These are phyloP conservation scores for Platycheirus rosarum DNA, from an alignment of 2,888 invertebrate genomes.

Conservation along the genomic window DNA sequence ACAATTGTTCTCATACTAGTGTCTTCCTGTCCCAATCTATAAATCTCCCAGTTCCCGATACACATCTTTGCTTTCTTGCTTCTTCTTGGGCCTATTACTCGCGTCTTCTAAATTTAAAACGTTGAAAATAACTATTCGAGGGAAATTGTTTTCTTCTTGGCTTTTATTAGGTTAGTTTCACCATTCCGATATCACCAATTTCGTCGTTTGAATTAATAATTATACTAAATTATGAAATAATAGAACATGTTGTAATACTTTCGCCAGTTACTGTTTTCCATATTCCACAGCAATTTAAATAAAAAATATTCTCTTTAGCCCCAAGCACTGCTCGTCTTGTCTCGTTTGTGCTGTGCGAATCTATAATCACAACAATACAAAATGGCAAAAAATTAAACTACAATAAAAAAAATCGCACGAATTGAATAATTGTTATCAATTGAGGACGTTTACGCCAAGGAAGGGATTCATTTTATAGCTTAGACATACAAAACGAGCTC, in stretches of 20 bases:
- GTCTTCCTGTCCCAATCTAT: too few species aligned
- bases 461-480: slow-evolving; percentile 10
- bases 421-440: slow-evolving; percentile 68
- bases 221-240: background rate
- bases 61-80: too few species aligned
- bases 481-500: slow-evolving; percentile 12
- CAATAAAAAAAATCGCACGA: slow-evolving; percentile 26
- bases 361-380: slow-evolving; percentile 16
- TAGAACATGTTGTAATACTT: background rate
- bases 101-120: too few species aligned
- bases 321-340: background rate
- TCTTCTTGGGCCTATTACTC: too few species aligned
- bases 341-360: background rate
- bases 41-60: too few species aligned
- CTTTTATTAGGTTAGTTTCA: too few species aligned
- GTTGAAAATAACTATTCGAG: too few species aligned
- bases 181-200: too few species aligned
- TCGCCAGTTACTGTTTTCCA: slow-evolving; percentile 1
- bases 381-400: slow-evolving; percentile 35
- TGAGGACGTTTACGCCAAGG: slow-evolving; percentile 52
- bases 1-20: too few species aligned
- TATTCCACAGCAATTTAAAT: background rate
- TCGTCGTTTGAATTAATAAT: too few species aligned
- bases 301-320: slow-evolving; percentile 9
- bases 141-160: too few species aligned